Evolutionary conservation across 1,140 invertebrate species (phyloP), one percentile per base, ranked within the genome.

Genomic region (Sarcophaga peregrina): DNA sequence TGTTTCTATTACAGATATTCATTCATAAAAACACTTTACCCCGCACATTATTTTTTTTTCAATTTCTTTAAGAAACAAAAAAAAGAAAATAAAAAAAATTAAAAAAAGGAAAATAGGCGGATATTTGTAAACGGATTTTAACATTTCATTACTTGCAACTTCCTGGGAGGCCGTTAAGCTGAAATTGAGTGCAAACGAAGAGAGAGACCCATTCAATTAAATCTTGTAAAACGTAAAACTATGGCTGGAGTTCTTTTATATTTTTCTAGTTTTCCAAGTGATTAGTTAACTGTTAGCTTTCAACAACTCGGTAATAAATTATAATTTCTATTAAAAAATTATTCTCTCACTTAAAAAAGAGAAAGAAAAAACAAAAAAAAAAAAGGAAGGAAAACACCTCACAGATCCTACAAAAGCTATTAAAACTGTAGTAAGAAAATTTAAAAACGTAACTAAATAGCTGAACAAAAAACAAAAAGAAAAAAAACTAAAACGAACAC

Each of bases 231-330:
- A 58, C 52, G 11, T 75, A 75, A 9, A 76, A 15, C 74, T n/a
- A 37, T 47, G 8, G 11, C 5, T 48, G 47, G 50, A 17, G 48
- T 50, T 10, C 20, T 78, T 0, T 50, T 78, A 78, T 52, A 11
- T 68, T 8, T 68, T 68, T 25, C 54, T 58, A 58, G 10, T 20
- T 25, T 25, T 68, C 17, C 20, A 68, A 68, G 62, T 50, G 47
- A 78, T 78, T 78, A 78, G 17, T 78, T 20, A 78, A 78, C 75
- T 78, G 75, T 78, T 78, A 78, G 8, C 25, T 78, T 78, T 78
- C 75, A 52, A 48, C 75, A 78, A 9, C n/a, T 50, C 11, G 10
- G 75, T 50, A 48, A 78, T 78, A 78, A 78, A 78, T 78, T 78
- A 78, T 78, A 78, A 78, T 78, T 78, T 25, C 75, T n/a, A 25